Evolutionary conservation across 2,888 invertebrate genomes (phyloP), one percentile per base, ranked within the genome.

Genomic region (Dryocosmus kuriphilus): DNA sequence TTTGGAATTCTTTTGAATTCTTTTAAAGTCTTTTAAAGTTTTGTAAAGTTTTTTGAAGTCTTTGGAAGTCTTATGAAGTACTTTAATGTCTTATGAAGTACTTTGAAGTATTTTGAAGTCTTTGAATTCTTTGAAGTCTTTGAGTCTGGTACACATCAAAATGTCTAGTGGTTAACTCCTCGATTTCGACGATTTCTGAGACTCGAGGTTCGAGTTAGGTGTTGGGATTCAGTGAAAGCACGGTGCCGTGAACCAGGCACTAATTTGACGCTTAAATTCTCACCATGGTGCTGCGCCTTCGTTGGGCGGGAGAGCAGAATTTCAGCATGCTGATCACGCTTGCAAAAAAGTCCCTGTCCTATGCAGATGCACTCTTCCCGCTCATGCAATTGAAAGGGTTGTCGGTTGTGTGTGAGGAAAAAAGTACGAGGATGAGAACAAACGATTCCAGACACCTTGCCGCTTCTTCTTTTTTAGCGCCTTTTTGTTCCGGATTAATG

Each of bases 281-380:
- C 92, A 92, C 92, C 92, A 78, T 82, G 60, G 78, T 38, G 85
- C 92, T 92, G 87, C 93, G 92, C 86, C 94, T 92, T 88, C 92
- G 92, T 82, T 93, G 92, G 85, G 93, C 93, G 86, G 94, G 93
- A 85, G 93, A 94, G 87, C 94, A 94, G 89, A 94, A 94, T 93
- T 94, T 94, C 91, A 94, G 91, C 94, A 94, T 94, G 78, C 83
- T 85, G 80, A 81, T 82, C 73, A 78, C 73, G 75, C 61, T 74
- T 57, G 65, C 14, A 73, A 77, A 81, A 79, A 77, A 77, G 41
- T 63, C 71, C 27, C 75, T 76, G 78, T 80, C 75, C 79, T 63
- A 77, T 74, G 81, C 82, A 82, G 82, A 80, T 74, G 80, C 74
- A 57, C 61, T 38, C 32, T 61, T 46, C 19, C 41, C 75, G 65